Conservation (phyloP, 2,888 invertebrate genomes). For the Anagyrus pseudococci region DNA sequence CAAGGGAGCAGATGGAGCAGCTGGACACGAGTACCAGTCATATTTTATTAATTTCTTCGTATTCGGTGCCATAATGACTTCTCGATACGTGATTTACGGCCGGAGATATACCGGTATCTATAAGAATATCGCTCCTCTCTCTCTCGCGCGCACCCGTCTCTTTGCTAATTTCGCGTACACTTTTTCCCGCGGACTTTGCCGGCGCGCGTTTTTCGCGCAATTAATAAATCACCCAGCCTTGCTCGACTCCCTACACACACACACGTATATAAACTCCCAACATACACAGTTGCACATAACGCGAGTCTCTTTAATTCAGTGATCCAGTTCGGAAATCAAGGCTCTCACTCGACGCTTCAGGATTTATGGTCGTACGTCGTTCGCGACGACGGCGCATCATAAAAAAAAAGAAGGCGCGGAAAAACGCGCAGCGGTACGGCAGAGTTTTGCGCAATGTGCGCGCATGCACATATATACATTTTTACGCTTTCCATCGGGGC, state of each 20-base stretch:
- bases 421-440: neutral
- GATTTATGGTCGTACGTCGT: neutral
- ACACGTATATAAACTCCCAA: neutral
- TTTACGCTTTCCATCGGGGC: neutral
- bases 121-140: too few relatives aligned
- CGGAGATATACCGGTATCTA: neutral
- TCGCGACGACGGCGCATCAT: neutral
- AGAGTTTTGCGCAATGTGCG: neutral
- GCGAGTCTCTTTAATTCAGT: constrained; percentile 17
- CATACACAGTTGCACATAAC: too few relatives aligned
- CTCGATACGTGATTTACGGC: neutral
- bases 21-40: neutral
- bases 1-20: neutral
- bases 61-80: neutral
- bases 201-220: neutral
- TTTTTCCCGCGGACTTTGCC: neutral
- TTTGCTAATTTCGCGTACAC: neutral
- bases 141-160: too few relatives aligned
- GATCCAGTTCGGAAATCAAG: constrained; percentile 27
- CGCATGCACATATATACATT: neutral
- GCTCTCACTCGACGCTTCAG: neutral
- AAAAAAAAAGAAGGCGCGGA: constrained; percentile 9
- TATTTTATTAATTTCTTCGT: constrained; percentile 8
- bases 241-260: neutral
- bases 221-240: neutral